Percentiles rank a stretch among this genome's conserved stretches.
Conservation (phyloP, 2,797 vertebrate genomes). For the Enteromius treurensis region DNA sequence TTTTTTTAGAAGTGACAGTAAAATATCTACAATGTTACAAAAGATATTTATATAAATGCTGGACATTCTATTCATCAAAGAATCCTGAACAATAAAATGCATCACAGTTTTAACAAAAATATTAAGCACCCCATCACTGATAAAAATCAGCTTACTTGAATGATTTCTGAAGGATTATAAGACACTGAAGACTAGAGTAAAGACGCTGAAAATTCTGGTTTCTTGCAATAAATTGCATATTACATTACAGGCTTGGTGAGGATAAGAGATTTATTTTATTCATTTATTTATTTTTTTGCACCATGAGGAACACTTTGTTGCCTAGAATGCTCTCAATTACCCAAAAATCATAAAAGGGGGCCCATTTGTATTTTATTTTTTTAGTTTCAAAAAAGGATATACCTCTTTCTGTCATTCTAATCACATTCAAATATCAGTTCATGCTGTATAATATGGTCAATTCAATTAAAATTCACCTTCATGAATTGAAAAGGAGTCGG, state of each 20-base stretch:
- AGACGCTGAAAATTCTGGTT: neutral
- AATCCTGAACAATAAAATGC: no score
- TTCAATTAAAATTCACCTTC: neutral
- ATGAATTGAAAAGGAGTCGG: neutral
- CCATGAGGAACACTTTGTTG: neutral
- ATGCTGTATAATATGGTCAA: neutral
- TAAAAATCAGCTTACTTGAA: neutral
- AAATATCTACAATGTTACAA: neutral
- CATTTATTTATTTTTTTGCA: neutral
- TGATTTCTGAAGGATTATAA: no score
- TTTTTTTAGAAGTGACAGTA: neutral
- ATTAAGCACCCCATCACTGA: neutral
- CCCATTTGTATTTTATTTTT: neutral
- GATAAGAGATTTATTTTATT: neutral
- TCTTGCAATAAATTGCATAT: neutral
- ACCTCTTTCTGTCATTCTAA: neutral
- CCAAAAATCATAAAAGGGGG: neutral
- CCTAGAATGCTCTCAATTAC: neutral
- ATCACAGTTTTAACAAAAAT: neutral
- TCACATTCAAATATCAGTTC: neutral
- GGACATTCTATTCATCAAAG: neutral
- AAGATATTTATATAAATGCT: neutral
- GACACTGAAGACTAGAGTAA: neutral
- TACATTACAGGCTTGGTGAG: neutral
- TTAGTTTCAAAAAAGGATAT: neutral